Evolutionary conservation across 2,888 invertebrate genomes (phyloP), one percentile per base, ranked within the genome.

Genomic region (Thera britannica): DNA sequence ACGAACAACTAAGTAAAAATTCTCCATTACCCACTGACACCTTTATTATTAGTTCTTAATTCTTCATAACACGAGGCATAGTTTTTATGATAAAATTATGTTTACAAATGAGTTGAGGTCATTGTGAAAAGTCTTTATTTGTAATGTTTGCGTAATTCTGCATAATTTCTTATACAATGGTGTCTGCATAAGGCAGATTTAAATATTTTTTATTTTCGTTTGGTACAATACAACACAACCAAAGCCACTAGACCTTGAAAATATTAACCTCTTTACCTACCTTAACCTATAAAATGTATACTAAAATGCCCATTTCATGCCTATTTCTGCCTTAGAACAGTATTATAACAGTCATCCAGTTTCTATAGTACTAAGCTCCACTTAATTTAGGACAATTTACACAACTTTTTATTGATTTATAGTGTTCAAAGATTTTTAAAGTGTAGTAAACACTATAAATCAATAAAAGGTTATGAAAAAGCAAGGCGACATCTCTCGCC

Each of bases 101-200:
- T 61, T 55, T 67, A 65, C 23, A 51, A 51, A 23, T 12, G 51
- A 62, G 56, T 36, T 23, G 61, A 62, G 63, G 68, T 66, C 58
- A 62, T 56, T 59, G 58, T 36, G 44, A 59, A 65, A 71, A 56
- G 49, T 62, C 51, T 63, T 41, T 34, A 60, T 56, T 60, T 56
- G 49, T 36, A 36, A 60, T 58, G 44, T 61, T 65, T 68, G 62
- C 55, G 65, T 68, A 65, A 65, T 55, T 58, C 0, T 65, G 62
- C 48, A 68, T 68, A 68, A 58, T 68, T 68, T 61, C 58, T 68
- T 65, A 58, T 58, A 62, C 62, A 68, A 65, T 65, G 54, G n/a
- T 46, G 12, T n/a, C 44, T 9, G 44, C 44, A 12, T 49, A 49
- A 23, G 23, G 12, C 2, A 23, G 23, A 67, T 63, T 67, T 60